Conservation (phyloP, 2,113 vertebrate species). For the Callipepla californica region DNA sequence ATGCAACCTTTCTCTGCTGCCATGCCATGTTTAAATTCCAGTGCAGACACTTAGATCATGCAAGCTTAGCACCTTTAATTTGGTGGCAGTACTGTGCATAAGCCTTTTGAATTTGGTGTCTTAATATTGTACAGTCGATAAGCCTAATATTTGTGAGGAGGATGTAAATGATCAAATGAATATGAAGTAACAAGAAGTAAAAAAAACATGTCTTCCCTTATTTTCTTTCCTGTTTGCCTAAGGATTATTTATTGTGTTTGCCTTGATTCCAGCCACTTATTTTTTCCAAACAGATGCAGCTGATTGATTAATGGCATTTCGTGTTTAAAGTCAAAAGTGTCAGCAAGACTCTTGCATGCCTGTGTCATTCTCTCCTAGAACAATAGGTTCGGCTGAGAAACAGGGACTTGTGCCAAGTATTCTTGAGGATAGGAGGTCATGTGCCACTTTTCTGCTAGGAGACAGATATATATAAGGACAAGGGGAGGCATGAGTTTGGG, state of each 20-base stretch:
- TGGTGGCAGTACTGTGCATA: constrained; percentile 18
- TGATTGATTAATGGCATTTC: constrained; percentile 86
- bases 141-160: constrained; percentile 34
- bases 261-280: constrained; percentile 80
- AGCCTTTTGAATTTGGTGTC: constrained; percentile 23
- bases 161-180: constrained; percentile 50
- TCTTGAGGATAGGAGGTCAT: constrained; percentile 85
- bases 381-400: constrained; percentile 82
- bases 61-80: constrained; percentile 55
- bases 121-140: neutral
- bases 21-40: constrained; percentile 34
- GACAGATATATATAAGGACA: constrained; percentile 79
- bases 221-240: constrained; percentile 75
- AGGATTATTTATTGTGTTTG: constrained; percentile 84
- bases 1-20: constrained; percentile 7
- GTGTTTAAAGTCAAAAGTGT: constrained; percentile 86
- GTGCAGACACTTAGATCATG: constrained; percentile 25
- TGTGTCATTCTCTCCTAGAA: constrained; percentile 81
- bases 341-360: constrained; percentile 81
- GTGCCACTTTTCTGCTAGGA: constrained; percentile 81
- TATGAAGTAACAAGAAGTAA: constrained; percentile 73
- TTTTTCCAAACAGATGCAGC: constrained; percentile 86
- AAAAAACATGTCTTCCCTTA: constrained; percentile 61
- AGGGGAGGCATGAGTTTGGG: constrained; percentile 73
- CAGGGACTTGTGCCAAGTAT: constrained; percentile 83